A percentile compares a stretch with the other conserved stretches of the same genome.
Conservation (phyloP, 2,888 invertebrate genomes). For the Anagyrus pseudococci region DNA sequence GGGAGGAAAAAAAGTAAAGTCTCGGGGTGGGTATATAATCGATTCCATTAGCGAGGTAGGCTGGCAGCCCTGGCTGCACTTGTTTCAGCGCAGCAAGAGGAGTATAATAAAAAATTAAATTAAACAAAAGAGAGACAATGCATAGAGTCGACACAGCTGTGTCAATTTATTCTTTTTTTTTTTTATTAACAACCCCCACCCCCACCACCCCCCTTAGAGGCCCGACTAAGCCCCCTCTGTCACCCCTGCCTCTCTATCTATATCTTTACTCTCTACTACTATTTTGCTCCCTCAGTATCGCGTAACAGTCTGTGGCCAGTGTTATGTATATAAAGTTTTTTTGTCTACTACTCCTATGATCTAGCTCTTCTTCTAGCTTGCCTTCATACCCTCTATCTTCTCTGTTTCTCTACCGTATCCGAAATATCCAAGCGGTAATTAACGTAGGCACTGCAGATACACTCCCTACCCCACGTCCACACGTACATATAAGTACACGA, state of each 20-base stretch:
- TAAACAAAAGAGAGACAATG: constrained; percentile 13
- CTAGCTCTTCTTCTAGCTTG: no score
- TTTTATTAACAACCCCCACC: constrained; percentile 18
- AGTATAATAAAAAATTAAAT: constrained; percentile 33
- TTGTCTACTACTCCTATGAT: no score
- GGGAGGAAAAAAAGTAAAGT: no score
- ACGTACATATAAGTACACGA: no score
- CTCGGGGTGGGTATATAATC: not conserved
- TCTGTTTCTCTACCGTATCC: no score
- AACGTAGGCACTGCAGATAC: no score
- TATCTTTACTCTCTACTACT: no score
- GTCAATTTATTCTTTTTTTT: constrained; percentile 16
- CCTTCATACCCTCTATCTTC: no score
- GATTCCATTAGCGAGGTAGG: constrained; percentile 9
- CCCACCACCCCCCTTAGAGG: constrained; percentile 4
- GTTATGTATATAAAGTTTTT: no score
- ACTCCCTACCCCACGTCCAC: no score
- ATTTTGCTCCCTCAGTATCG: not conserved
- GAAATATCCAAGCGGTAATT: no score
- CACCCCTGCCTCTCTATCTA: not conserved
- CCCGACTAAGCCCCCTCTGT: no score
- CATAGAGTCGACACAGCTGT: constrained; percentile 26
- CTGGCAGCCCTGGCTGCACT: constrained; percentile 30
- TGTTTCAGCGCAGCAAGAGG: constrained; percentile 32
- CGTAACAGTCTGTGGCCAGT: constrained; percentile 1